Evolutionary conservation across 2,797 vertebrate species (phyloP).

Genomic region (Pangasius djambal): DNA sequence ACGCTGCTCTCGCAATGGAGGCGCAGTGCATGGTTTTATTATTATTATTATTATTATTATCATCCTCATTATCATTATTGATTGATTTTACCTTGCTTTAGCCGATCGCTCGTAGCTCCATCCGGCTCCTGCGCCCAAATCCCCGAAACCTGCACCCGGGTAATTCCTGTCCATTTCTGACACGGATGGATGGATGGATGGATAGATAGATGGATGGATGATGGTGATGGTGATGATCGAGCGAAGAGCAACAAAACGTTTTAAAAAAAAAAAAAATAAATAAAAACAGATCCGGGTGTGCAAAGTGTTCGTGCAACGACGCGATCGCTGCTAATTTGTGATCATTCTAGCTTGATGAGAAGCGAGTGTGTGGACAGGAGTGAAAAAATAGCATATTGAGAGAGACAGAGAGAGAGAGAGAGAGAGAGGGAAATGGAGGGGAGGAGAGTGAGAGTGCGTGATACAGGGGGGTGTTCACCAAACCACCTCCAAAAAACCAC

Average conservation of each 20-base stretch:
- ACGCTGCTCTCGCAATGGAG: slow-evolving; percentile 3
- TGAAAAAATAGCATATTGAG: slow-evolving; percentile 81
- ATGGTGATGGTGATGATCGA: slow-evolving; percentile 44
- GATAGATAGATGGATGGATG: slow-evolving; percentile 58
- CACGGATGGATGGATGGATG: slow-evolving; percentile 58
- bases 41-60: slow-evolving; percentile 33
- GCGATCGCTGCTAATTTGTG: slow-evolving; percentile 72
- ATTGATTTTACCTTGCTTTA: slow-evolving; percentile 78
- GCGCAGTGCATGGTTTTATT: slow-evolving; percentile 42
- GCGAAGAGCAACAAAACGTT: slow-evolving; percentile 42
- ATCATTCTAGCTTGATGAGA: slow-evolving; percentile 74
- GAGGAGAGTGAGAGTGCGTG: slow-evolving; percentile 77
- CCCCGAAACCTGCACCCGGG: slow-evolving; percentile 69
- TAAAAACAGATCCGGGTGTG: slow-evolving; percentile 61
- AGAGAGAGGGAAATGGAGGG: slow-evolving; percentile 78
- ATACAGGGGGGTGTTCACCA: slow-evolving; percentile 76
- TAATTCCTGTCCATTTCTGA: slow-evolving; percentile 85
- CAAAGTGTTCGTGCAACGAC: slow-evolving; percentile 52
- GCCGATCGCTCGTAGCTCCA: slow-evolving; percentile 75
- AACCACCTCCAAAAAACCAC: slow-evolving; percentile 71
- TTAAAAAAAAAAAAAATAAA: background rate
- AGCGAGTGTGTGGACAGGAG: slow-evolving; percentile 77
- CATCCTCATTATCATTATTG: background rate
- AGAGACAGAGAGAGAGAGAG: slow-evolving; percentile 81
- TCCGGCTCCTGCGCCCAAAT: slow-evolving; percentile 70